Evolutionary conservation across 2,113 vertebrate species (phyloP), one percentile per base, ranked within the genome.

Genomic region (Bubo blakistoni): DNA sequence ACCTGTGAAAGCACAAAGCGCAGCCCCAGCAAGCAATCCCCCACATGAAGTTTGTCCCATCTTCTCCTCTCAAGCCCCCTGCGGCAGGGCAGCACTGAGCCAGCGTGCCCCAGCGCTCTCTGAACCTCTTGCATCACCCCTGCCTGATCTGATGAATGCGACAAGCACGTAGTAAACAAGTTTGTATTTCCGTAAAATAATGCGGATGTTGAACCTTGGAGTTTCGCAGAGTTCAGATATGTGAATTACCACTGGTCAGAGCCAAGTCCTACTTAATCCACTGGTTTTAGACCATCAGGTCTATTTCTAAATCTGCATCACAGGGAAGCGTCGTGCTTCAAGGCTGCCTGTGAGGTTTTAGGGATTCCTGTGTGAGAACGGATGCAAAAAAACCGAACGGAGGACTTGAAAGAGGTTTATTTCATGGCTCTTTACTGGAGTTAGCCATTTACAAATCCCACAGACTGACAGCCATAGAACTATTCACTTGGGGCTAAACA

Each of bases 61-160:
- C 81, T 17, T 18, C 38, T 29, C 52, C 52, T 63, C 86, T 66
- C 32, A 3, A 42, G 29, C 30, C n/a, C 66, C 4, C 3, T 24
- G 19, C 3, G 4, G 32, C 61, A 55, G 52, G 13, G 25, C 26
- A 81, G 88, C 2, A 2, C 55, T 26, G 26, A 49, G 47, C 42
- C 65, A 61, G 70, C 2, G 2, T 12, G 71, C 63, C 61, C 7
- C 1, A 92, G 44, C 2, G 25, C 92, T 59, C 88, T 40, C 81
- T 57, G 87, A 42, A 46, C 61, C 84, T 94, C 92, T 95, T 96
- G 95, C 92, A 89, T 84, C 97, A 97, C 30, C 72, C 51, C 73
- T 38, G 69, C 54, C 91, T 16, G 65, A 79, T 81, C 77, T 92
- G 92, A 92, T 88, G 94, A 87, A 82, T 1, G 46, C 6, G 19